Base-by-base conservation (phyloP, 2,113 vertebrate genomes). In the Thalassoma bifasciatum region DNA sequence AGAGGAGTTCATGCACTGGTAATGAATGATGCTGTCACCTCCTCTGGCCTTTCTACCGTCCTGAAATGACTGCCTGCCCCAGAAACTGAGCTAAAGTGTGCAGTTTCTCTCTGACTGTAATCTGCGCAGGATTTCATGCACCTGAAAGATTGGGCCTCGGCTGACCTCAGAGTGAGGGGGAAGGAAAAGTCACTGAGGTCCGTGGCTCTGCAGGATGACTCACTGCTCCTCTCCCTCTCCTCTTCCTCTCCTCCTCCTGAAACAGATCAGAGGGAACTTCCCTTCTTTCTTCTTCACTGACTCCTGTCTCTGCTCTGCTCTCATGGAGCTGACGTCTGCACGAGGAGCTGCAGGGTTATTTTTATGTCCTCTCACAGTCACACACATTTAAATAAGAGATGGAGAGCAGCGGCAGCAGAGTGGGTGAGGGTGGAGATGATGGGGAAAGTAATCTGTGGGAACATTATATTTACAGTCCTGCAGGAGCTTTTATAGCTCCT, bases 171-270 rank as follows among this genome's bases (percentile, higher is more conserved):
- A 71, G 72, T 23, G n/a, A 42, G 61, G 76, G 50, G 74, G 66
- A 79, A 84, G 85, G 81, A 77, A 92, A 86, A 90, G 75, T 88
- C 68, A 85, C 89, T 91, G 87, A 67, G 77, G 75, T 38, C 69
- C 62, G 82, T 61, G 71, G 78, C 73, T 89, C 82, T 86, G 57
- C 69, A 37, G 67, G 64, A 81, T 90, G 86, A 89, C 86, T 93
- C 91, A 90, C 62, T 89, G 58, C 44, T 76, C 63, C 53, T 71
- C 76, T 34, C 60, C 66, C 52, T 78, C 60, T 49, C n/a, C n/a
- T n/a, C n/a, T n/a, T n/a, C n/a, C 64, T 72, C 36, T 66, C 74
- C 52, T 66, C 75, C 36, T 66, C 74, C 79, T 69, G 68, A 83
- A 65, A 66, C 65, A 85, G 86, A 91, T 81, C 68, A 84, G 71